Evolutionary conservation across 1,140 invertebrate species (phyloP), one percentile per base, ranked within the genome.

Genomic region (Polypedilum vanderplanki): DNA sequence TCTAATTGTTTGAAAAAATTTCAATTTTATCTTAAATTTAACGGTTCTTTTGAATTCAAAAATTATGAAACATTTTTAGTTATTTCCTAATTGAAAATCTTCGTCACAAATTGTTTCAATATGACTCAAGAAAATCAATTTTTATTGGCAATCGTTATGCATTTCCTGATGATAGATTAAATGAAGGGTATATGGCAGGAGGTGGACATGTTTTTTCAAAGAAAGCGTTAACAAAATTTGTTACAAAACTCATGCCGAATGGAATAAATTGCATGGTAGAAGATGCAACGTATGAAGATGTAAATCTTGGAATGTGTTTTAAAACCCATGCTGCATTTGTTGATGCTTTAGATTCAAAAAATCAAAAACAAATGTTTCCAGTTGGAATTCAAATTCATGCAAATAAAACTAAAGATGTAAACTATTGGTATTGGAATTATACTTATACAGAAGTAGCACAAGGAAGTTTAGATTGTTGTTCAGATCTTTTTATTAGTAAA

Each of bases 141-240:
- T 96, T 96, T 80, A 96, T 96, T 80, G 95, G 95, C 0, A 94
- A 93, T 79, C 89, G 65, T 10, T 70, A 18, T 70, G 20, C 85
- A 90, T 8, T 10, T 22, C 10, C 12, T 15, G 41, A n/a, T 22
- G 1, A 4, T 3, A 7, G 24, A 5, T 5, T 46, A n/a, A 7
- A 7, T 10, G 12, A 46, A 7, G 46, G 22, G 92, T 0, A 84
- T 94, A 4, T 94, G 94, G 80, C 95, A 94, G 94, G 94, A 95
- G 94, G 79, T 95, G 93, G 93, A 88, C 93, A 78, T 96, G 95
- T 80, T 94, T 93, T 76, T 95, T 93, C 81, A 96, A 96, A 70
- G 5, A 70, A 70, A 70, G 65, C 65, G 0, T 17, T 70, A 18
- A 20, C 17, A 7, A 70, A 70, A 70, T 70, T 70, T 70, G 65